Evolutionary conservation across 2,888 invertebrate species (phyloP).

Genomic region (Aspidiotus destructor): DNA sequence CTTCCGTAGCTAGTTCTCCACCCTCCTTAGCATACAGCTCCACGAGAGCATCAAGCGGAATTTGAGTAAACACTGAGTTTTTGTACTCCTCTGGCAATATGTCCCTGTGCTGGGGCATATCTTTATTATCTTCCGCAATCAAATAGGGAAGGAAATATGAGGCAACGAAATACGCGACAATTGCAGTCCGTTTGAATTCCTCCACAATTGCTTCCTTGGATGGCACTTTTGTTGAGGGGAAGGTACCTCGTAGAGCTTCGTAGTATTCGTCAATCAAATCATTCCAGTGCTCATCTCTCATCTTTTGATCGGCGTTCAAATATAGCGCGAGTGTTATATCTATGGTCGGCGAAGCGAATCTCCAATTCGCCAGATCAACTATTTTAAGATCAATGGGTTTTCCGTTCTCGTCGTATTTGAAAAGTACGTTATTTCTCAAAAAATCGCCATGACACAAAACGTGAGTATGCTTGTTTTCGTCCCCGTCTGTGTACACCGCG

Average conservation of each 20-base stretch:
- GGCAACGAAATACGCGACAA: conserved; percentile 4
- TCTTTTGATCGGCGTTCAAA: conserved; percentile 52
- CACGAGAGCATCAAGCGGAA: neutral
- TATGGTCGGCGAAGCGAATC: conserved; percentile 49
- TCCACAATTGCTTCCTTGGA: neutral
- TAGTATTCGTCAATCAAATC: conserved; percentile 54
- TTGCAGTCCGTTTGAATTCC: neutral
- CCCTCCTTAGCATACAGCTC: neutral
- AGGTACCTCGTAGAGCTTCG: conserved; percentile 44
- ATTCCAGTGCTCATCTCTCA: conserved; percentile 52
- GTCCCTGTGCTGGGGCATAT: neutral
- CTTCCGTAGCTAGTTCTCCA: neutral
- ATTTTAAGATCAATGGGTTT: conserved; percentile 34
- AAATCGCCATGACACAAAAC: conserved; percentile 38
- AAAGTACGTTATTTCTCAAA: conserved; percentile 37
- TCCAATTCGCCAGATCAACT: conserved; percentile 36
- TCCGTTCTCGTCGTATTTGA: conserved; percentile 35
- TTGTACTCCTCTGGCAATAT: conserved; percentile 3
- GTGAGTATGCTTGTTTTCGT: conserved; percentile 35
- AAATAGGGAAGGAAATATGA: neutral
- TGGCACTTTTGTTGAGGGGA: conserved; percentile 7
- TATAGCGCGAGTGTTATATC: conserved; percentile 54
- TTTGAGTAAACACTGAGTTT: neutral
- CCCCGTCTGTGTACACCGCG: neutral
- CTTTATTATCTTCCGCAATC: neutral